Base-by-base conservation (phyloP, 2,113 vertebrate species). In the Potamarius usumacintae region DNA sequence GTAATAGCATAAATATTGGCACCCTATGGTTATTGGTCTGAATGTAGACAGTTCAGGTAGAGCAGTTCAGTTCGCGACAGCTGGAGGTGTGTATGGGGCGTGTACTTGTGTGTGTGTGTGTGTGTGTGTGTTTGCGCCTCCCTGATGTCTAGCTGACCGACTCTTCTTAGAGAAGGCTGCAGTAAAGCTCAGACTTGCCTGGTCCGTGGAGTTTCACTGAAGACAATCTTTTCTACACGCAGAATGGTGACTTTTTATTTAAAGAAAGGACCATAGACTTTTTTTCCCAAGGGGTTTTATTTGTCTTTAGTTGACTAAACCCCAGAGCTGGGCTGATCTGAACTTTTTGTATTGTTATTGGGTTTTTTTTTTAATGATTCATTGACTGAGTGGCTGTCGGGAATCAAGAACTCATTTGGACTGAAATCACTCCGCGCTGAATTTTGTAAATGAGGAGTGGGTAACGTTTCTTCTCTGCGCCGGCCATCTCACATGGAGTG, bases 401-500 rank as follows among this genome's bases (percentile, higher is more conserved):
- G 57, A 60, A 81, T 30, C 86, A 55, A 89, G 89, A 88, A 62
- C 42, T 82, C 79, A 62, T 58, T 42, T 42, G 79, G 57, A 42
- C 55, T 58, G 78, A 81, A 81, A 30, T 2, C 50, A 53, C 22
- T 79, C 52, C 1, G 18, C 76, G 82, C 83, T 65, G 25, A 67
- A 48, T 58, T 82, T 86, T 87, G 91, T 90, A 82, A 86, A 90
- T 85, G 82, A 86, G 55, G 55, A 89, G 85, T 84, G 79, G 34
- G 85, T 27, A 34, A 7, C 18, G 25, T 57, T 52, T 90, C 84
- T 63, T 85, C 85, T 89, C 72, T 82, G 88, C 85, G 15, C 14
- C 74, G 72, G 15, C 7, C 2, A 83, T 89, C 87, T 92, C 94
- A 94, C 94, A 95, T 96, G 95, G 94, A 95, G 95, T 95, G 86